Conservation (phyloP, 2,797 vertebrate genomes). For the Syngnathus rostellatus region DNA sequence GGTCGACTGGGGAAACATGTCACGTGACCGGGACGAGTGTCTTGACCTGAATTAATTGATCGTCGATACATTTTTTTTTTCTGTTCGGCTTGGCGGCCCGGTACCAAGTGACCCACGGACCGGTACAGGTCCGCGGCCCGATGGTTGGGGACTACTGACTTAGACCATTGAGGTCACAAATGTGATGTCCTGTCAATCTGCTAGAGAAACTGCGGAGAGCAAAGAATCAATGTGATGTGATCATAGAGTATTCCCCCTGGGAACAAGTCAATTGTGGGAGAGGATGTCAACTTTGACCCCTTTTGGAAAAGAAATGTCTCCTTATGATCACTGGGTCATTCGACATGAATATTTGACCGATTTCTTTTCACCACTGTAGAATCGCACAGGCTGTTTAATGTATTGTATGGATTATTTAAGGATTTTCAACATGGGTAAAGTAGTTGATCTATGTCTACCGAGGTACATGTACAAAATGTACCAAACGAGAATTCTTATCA, state of each 20-base stretch:
- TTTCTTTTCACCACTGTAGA: neutral
- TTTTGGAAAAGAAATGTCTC: conserved; percentile 31
- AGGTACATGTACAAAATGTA: neutral
- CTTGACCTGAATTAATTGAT: no score
- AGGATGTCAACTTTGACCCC: conserved; percentile 40
- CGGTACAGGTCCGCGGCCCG: no score
- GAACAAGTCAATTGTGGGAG: conserved; percentile 27
- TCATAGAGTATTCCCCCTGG: conserved; percentile 29
- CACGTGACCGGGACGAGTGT: no score
- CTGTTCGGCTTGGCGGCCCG: no score
- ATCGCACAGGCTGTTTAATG: no score
- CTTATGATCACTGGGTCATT: conserved; percentile 20
- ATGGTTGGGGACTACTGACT: conserved; percentile 15
- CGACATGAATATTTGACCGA: conserved; percentile 25
- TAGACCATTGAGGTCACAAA: conserved; percentile 28
- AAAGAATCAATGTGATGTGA: conserved; percentile 52
- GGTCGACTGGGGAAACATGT: no score
- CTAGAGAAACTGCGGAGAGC: conserved; percentile 22
- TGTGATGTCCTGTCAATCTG: conserved; percentile 12
- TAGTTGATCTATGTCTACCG: neutral
- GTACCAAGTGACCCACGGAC: no score
- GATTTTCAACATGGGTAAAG: neutral
- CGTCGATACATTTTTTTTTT: no score
- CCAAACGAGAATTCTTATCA: neutral
- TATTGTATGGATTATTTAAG: neutral